A percentile compares a stretch with the other conserved stretches of the same genome.
Conservation (phyloP, 1,140 invertebrate species). For the Paraescarpia echinospica region DNA sequence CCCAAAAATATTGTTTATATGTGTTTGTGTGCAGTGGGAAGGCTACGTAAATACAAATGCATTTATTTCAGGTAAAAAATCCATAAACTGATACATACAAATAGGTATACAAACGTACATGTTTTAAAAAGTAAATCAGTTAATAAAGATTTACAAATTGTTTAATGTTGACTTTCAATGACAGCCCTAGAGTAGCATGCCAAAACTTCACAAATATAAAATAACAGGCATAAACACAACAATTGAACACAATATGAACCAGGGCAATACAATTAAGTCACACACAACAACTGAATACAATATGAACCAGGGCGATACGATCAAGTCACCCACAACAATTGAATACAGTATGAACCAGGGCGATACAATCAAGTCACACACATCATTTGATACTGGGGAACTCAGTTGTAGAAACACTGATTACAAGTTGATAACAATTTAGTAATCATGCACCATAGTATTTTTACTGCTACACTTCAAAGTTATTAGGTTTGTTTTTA, state of each 20-base stretch:
- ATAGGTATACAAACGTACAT: no score
- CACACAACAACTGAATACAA: not conserved
- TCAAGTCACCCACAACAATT: not conserved
- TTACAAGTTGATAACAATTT: not conserved
- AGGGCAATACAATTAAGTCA: no score
- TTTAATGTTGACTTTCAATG: no score
- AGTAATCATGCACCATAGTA: not conserved
- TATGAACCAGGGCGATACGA: no score
- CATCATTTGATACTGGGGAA: not conserved
- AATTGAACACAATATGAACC: not conserved
- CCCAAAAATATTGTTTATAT: no score
- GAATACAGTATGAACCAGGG: not conserved
- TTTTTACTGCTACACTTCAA: not conserved
- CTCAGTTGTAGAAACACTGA: not conserved
- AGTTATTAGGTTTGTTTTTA: not conserved
- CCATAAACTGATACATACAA: no score
- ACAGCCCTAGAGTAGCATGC: no score
- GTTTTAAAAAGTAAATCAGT: no score
- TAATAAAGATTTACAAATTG: no score
- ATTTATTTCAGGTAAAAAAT: no score
- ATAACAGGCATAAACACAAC: not conserved
- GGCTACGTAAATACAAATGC: no score
- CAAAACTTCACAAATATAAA: not conserved
- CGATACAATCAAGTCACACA: not conserved
- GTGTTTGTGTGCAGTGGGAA: no score